A percentile compares a stretch with the other conserved stretches of the same genome.
Conservation (phyloP, 2,888 invertebrate genomes). For the Sialis lutaria region DNA sequence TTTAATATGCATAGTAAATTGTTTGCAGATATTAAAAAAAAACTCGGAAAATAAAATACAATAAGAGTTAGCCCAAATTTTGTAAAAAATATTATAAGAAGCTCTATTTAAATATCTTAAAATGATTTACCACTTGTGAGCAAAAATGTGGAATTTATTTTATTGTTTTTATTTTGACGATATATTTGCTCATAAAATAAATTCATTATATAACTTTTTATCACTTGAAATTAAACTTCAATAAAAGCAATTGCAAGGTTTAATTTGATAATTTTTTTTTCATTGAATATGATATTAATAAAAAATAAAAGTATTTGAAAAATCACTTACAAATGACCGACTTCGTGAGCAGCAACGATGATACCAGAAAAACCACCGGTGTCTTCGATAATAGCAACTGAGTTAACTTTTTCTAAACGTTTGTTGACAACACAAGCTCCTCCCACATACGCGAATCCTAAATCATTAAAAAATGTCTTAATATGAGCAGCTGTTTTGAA, state of each 20-base stretch:
- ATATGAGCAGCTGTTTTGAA: no score
- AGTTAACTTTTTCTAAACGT: conserved; percentile 86
- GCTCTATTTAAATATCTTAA: no score
- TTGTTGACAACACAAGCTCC: conserved; percentile 94
- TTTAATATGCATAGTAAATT: no score
- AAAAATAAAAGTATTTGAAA: conserved; percentile 2
- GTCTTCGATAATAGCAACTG: conserved; percentile 90
- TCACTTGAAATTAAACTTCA: neutral
- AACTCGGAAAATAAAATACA: neutral
- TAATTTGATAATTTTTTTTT: neutral
- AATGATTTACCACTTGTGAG: no score
- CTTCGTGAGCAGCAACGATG: conserved; percentile 92
- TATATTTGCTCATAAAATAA: no score
- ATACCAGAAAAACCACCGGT: conserved; percentile 93
- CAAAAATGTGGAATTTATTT: no score
- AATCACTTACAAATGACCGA: conserved; percentile 80
- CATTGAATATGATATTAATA: neutral
- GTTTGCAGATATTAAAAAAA: neutral
- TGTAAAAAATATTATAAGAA: no score
- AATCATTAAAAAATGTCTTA: no score
- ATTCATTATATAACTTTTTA: no score
- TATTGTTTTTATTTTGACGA: no score
- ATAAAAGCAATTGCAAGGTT: no score
- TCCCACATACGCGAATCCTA: conserved; percentile 91
- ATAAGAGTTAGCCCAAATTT: neutral